Conservation (phyloP, 2,888 invertebrate genomes). For the Sisyra terminalis region DNA sequence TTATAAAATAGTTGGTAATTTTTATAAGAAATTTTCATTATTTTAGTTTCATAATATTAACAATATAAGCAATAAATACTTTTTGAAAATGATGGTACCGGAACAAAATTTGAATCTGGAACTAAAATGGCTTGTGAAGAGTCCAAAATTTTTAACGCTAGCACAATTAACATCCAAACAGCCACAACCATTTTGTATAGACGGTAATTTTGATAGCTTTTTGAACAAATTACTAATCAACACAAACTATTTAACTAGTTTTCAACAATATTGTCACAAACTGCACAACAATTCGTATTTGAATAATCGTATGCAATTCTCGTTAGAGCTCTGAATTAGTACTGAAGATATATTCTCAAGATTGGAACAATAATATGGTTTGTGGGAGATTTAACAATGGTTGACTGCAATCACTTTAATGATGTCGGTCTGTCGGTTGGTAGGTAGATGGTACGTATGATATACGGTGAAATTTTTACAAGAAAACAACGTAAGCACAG, state of each 20-base stretch:
- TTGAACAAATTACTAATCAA: background rate
- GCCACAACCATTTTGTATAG: constrained; percentile 18
- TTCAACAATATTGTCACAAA: background rate
- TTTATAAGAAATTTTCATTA: too few species aligned
- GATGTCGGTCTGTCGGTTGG: too few species aligned
- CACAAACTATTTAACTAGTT: background rate
- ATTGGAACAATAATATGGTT: too few species aligned
- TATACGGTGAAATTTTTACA: too few species aligned
- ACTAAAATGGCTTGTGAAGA: constrained; percentile 17
- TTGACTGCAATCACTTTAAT: too few species aligned
- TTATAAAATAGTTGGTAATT: too few species aligned
- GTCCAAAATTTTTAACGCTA: constrained; percentile 23
- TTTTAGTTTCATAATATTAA: too few species aligned
- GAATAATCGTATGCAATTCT: background rate
- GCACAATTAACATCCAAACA: constrained; percentile 24
- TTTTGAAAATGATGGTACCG: background rate
- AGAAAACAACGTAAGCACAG: too few species aligned
- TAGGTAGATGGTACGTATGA: too few species aligned
- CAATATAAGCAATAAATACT: too few species aligned
- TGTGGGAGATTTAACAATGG: too few species aligned
- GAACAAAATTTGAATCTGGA: constrained; percentile 17
- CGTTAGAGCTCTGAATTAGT: constrained; percentile 3
- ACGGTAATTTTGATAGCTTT: too few species aligned
- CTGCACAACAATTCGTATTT: background rate
- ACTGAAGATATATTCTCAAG: background rate